A percentile compares a stretch with the other conserved stretches of the same genome.
phyloP scores from a whole-genome alignment of 2,797 vertebrate species.

The Tenualosa thibaudeaui region DNA sequence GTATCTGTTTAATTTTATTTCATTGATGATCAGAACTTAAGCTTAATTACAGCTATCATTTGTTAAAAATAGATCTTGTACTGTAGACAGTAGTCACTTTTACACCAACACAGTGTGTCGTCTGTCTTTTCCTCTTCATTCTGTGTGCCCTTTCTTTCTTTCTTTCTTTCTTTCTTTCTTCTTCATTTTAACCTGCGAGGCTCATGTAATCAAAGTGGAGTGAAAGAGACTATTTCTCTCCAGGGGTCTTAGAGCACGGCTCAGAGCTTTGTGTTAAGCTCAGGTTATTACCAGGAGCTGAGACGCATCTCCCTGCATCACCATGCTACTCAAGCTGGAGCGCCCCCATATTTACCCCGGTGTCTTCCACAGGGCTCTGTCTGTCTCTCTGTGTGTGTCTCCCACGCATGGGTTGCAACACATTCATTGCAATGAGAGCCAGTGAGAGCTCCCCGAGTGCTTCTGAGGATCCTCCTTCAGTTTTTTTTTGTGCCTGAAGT shows the following conservation, averaged over 20 bases:
- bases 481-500: too few species aligned
- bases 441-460: too few species aligned
- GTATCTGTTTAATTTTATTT: background rate
- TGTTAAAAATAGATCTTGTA: background rate
- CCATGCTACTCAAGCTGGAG: background rate
- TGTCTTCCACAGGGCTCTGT: background rate
- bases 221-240: background rate
- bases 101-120: background rate
- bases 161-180: background rate
- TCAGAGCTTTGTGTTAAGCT: background rate
- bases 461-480: too few species aligned
- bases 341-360: background rate
- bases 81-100: background rate
- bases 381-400: background rate
- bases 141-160: background rate
- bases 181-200: background rate
- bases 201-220: background rate
- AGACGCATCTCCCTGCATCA: background rate
- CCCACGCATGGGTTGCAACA: background rate
- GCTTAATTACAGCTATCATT: background rate
- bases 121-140: background rate
- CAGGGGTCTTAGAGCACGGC: background rate
- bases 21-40: background rate
- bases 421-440: too few species aligned
- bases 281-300: background rate